These are phyloP conservation scores for Diarsia brunnea DNA, from an alignment of 2,888 invertebrate species.

Conservation along the genomic window DNA sequence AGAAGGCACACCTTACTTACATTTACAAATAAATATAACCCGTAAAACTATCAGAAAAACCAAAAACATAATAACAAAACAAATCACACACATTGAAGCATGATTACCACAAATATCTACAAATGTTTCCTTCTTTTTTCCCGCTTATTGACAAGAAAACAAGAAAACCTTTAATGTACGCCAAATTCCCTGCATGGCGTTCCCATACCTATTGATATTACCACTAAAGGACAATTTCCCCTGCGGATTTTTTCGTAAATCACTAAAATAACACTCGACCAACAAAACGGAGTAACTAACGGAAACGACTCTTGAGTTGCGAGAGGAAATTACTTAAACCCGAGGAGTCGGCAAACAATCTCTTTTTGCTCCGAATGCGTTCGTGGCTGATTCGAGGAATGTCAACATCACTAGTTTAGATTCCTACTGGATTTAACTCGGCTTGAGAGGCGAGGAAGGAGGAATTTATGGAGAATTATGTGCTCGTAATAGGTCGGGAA, in stretches of 20 bases:
- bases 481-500: slow-evolving; percentile 13
- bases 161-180: slow-evolving; percentile 36
- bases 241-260: slow-evolving; percentile 63
- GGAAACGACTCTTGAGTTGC: slow-evolving; percentile 76
- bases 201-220: slow-evolving; percentile 62
- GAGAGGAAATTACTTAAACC: slow-evolving; percentile 81
- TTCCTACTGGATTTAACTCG: slow-evolving; percentile 26
- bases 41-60: background rate
- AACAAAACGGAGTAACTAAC: slow-evolving; percentile 70
- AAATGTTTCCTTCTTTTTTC: slow-evolving; percentile 53
- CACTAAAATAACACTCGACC: slow-evolving; percentile 68
- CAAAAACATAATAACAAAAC: slow-evolving; percentile 23
- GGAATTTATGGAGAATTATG: slow-evolving; percentile 12
- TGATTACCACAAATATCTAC: slow-evolving; percentile 56
- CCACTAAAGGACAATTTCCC: slow-evolving; percentile 66
- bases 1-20: no score
- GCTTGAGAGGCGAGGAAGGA: background rate
- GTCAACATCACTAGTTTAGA: slow-evolving; percentile 64
- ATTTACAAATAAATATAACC: slow-evolving; percentile 7
- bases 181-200: slow-evolving; percentile 29
- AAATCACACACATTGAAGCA: slow-evolving; percentile 28
- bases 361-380: slow-evolving; percentile 69
- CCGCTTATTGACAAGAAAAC: slow-evolving; percentile 57
- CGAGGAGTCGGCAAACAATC: slow-evolving; percentile 75
- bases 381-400: slow-evolving; percentile 68